Evolutionary conservation across 2,797 vertebrate genomes (phyloP).

Genomic region (Oreortyx pictus): DNA sequence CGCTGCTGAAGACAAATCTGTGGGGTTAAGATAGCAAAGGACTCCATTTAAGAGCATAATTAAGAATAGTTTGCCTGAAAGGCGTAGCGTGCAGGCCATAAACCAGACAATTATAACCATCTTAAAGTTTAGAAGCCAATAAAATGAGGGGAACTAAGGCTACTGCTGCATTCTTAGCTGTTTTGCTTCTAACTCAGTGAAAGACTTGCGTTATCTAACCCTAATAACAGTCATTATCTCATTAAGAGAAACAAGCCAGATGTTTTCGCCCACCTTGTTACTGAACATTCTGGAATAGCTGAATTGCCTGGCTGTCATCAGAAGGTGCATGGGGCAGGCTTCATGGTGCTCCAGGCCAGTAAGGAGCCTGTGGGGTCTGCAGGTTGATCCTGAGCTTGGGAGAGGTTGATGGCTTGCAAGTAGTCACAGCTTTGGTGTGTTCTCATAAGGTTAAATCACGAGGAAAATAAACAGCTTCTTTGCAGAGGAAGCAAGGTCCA

Average conservation of each 20-base stretch:
- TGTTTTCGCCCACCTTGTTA: background rate
- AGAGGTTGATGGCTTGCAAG: background rate
- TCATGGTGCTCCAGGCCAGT: background rate
- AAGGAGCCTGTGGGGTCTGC: background rate
- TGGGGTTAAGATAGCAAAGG: conserved; percentile 52
- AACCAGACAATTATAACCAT: background rate
- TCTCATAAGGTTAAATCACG: background rate
- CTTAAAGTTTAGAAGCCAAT: conserved; percentile 15
- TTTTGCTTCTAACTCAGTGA: background rate
- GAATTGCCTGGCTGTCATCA: background rate
- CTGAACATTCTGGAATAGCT: background rate
- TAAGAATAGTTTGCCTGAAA: conserved; percentile 14
- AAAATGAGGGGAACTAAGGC: conserved; percentile 2
- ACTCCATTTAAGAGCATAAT: conserved; percentile 19
- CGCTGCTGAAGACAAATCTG: conserved; percentile 28
- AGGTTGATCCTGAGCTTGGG: background rate
- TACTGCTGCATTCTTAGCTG: background rate
- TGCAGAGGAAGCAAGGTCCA: conserved; percentile 24
- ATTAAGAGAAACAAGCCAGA: background rate
- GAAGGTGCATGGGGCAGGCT: background rate
- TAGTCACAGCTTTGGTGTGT: background rate
- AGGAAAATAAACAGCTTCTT: conserved; percentile 61
- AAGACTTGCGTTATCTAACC: background rate
- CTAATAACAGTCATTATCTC: rapidly evolving
- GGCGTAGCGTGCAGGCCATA: rapidly evolving